Conservation (phyloP, 2,113 vertebrate genomes). For the Tautogolabrus adspersus region DNA sequence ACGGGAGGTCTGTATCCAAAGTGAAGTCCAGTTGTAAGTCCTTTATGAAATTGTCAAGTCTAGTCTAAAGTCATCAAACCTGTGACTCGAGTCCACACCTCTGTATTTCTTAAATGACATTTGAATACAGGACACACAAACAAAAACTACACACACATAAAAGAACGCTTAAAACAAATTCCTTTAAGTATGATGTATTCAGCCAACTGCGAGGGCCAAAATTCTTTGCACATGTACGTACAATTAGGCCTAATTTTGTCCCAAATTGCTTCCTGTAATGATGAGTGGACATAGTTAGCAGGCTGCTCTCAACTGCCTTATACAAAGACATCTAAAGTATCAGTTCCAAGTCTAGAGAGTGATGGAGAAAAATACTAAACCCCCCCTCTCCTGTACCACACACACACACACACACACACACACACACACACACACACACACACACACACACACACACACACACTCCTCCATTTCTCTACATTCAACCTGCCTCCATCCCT, state of each 20-base stretch:
- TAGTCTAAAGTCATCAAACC: too few relatives aligned
- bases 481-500: constrained; percentile 42
- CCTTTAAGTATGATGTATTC: constrained; percentile 78
- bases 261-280: constrained; percentile 85
- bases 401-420: constrained; percentile 2
- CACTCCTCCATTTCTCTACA: constrained; percentile 25
- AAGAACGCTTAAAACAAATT: constrained; percentile 67
- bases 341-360: constrained; percentile 76
- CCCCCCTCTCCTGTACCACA: neutral
- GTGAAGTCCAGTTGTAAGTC: too few relatives aligned
- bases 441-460: constrained; percentile 10
- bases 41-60: too few relatives aligned
- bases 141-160: constrained; percentile 48
- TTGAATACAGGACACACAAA: constrained; percentile 11
- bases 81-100: too few relatives aligned
- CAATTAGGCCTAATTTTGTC: constrained; percentile 85
- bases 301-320: constrained; percentile 72
- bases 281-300: constrained; percentile 80
- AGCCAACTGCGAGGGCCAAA: constrained; percentile 73
- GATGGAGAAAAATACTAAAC: constrained; percentile 73
- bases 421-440: constrained; percentile 15
- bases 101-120: too few relatives aligned
- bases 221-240: constrained; percentile 80
- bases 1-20: too few relatives aligned
- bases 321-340: constrained; percentile 79